Evolutionary conservation across 2,888 invertebrate species (phyloP), one percentile per base, ranked within the genome.

Genomic region (Tryphoninae sp.): DNA sequence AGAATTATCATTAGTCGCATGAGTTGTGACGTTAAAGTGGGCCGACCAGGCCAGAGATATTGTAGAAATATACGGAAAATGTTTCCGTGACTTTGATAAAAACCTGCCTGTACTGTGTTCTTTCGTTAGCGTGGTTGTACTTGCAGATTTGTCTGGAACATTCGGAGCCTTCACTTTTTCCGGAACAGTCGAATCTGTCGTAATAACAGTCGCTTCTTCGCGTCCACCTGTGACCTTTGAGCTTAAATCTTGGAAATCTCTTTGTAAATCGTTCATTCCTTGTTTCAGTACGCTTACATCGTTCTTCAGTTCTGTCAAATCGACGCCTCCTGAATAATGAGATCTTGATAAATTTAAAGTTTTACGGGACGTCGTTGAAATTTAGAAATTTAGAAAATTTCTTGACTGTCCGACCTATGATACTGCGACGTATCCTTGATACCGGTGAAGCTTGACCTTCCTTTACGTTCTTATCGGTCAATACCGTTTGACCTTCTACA

Each of bases 251-350:
- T 80, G 62, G 22, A 89, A 11, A 0, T 87, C 80, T 2, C 69
- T 80, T 4, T 76, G 83, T 45, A 88, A 74, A 49, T 68, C 59
- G 8, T 26, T 9, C 68, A 89, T 83, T 6, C 88, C 85, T 9
- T 11, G 73, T 58, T 86, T 85, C 33, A 89, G 78, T 2, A 49
- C 23, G 1, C 9, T 42, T 1, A 89, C 71, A 11, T 86, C 84
- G 11, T 49, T 55, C 0, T 84, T 83, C 62, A 89, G 76, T 55
- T 86, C 81, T 53, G 61, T 55, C n/a, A 88, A 23, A 75, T 86
- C 83, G n/a, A 80, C 71, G 6, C 79, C 82, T 0, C 80, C 86
- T 76, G 78, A 0, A 55, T 55, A n/a, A 53, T 61, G 3, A 61
- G 2, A 40, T 7, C 45, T 9, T 64, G 11, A 49, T 61, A 45